A percentile compares a stretch with the other conserved stretches of the same genome.
Conservation (phyloP, 37 sponge, comb jelly and placozoan genomes). For the Crambe crambe region DNA sequence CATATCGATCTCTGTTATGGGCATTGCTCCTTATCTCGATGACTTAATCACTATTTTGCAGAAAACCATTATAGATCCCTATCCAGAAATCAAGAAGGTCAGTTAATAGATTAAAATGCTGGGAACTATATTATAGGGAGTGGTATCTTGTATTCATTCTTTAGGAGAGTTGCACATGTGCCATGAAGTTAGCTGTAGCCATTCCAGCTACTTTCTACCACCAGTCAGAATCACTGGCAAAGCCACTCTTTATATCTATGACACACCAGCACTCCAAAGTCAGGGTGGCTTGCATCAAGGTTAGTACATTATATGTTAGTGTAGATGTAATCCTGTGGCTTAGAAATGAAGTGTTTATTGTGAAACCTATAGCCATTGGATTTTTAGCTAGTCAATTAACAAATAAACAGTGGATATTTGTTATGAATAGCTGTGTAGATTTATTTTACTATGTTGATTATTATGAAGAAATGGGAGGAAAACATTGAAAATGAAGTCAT, state of each 20-base stretch:
- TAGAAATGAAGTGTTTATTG: background rate
- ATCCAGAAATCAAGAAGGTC: constrained; percentile 96
- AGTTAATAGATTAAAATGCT: background rate
- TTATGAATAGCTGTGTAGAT: background rate
- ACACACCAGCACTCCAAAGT: constrained; percentile 96
- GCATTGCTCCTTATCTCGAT: constrained; percentile 71
- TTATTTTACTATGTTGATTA: background rate
- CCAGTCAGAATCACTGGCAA: constrained; percentile 76
- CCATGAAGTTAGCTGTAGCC: constrained; percentile 53
- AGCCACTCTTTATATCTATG: constrained; percentile 82
- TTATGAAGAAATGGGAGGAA: background rate
- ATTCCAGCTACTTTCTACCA: constrained; percentile 68
- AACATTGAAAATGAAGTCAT: too few relatives aligned
- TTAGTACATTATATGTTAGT: background rate
- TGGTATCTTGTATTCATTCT: constrained; percentile 8
- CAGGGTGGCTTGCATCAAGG: constrained; percentile 80
- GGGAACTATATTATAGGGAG: background rate
- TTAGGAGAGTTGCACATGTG: constrained; percentile 61
- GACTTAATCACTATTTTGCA: constrained; percentile 73
- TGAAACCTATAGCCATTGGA: background rate
- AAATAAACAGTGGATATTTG: background rate
- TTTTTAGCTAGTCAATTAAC: background rate
- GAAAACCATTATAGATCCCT: constrained; percentile 85
- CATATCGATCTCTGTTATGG: constrained; percentile 3
- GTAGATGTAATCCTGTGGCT: background rate